Base-by-base conservation (phyloP, 2,888 invertebrate genomes). In the Adelphocoris suturalis region DNA sequence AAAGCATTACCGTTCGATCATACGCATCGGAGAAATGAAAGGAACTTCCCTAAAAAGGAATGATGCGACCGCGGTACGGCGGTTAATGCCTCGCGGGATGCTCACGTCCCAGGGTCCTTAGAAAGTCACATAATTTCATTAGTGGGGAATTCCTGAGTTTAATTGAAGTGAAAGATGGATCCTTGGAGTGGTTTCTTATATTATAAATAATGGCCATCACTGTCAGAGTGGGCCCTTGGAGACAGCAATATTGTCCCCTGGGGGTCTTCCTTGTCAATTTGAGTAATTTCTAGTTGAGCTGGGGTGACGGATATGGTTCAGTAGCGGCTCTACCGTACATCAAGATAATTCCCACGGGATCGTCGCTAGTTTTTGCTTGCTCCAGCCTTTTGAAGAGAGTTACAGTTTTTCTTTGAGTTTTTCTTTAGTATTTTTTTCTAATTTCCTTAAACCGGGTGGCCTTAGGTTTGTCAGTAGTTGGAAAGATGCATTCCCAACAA, bases 81-180 rank as follows among this genome's bases (percentile, higher is more conserved):
- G 61, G n/a, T 61, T 61, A 61, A 61, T 68, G 27, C 68, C 27
- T 23, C 68, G 68, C 68, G 68, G 23, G 68, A 68, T 68, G 68
- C 68, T 19, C 68, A 68, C 68, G 68, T 23, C 19, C 12, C 23
- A 13, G 23, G 68, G 23, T 68, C 68, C 13, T 23, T 68, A 68
- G 68, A 68, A 68, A 68, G 68, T 68, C 68, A 68, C 78, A 78
- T 47, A 46, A 78, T 78, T 78, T 78, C 78, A 78, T 78, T 78
- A 78, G 78, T 19, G 78, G 28, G 37, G 78, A 47, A 78, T 78
- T 78, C 78, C 46, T 4, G n/a, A 78, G 28, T 37, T 78, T 78
- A 78, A 78, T 78, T 78, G 78, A 78, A 46, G 78, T 78, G 78
- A 78, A 78, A 78, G 78, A 78, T 78, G 78, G 47, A 46, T 19